Conservation (phyloP, 2,113 vertebrate species). For the Mesocricetus auratus region DNA sequence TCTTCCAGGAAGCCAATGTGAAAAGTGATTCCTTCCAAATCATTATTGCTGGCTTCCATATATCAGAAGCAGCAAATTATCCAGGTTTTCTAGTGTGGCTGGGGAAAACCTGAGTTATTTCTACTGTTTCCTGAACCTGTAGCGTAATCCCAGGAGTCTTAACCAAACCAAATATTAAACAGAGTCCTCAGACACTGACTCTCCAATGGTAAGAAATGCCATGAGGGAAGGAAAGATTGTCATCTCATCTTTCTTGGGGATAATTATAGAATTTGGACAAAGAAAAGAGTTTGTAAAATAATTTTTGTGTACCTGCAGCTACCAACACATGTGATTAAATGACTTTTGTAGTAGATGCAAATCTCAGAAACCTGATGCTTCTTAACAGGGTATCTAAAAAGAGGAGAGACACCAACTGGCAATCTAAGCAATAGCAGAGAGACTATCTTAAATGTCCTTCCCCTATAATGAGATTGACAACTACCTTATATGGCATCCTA, state of each 20-base stretch:
- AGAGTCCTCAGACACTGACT: neutral
- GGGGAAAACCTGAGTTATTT: constrained; percentile 23
- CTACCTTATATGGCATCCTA: too few species aligned
- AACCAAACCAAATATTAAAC: neutral
- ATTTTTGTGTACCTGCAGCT: neutral
- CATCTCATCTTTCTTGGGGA: neutral
- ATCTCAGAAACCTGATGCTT: neutral
- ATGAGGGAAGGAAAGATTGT: neutral
- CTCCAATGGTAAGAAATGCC: neutral
- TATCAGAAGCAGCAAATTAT: constrained; percentile 51
- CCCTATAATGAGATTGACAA: too few species aligned
- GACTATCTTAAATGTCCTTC: too few species aligned
- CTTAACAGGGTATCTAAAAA: neutral
- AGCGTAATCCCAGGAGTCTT: neutral
- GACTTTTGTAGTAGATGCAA: fast-evolving
- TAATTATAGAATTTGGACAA: neutral
- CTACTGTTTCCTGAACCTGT: neutral
- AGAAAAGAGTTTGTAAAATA: neutral
- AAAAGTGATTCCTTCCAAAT: constrained; percentile 57
- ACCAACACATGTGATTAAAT: neutral
- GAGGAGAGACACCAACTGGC: too few species aligned
- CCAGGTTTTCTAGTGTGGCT: neutral
- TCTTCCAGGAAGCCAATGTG: constrained; percentile 45
- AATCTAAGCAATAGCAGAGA: too few species aligned
- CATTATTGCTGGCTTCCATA: constrained; percentile 2